Conservation (phyloP, 2,888 invertebrate species). For the Oxycera nigricornis region DNA sequence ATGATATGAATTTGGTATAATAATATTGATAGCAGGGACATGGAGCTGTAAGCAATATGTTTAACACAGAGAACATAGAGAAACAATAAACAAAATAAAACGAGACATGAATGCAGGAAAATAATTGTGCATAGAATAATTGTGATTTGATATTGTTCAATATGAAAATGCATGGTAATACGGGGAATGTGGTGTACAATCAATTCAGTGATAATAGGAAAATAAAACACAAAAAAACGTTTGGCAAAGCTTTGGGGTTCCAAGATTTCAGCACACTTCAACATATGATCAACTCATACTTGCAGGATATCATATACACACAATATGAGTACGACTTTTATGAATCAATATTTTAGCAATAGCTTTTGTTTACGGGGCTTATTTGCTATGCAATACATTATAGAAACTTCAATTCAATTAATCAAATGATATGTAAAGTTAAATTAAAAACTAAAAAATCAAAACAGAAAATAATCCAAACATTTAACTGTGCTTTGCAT, state of each 20-base stretch:
- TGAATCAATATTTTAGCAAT: neutral
- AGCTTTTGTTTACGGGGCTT: neutral
- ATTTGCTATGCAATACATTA: neutral
- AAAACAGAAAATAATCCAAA: neutral
- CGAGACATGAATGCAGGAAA: neutral
- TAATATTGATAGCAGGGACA: neutral
- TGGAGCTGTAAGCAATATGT: neutral
- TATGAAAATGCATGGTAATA: too few species aligned
- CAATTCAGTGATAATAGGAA: neutral
- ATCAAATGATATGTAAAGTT: neutral
- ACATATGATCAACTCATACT: neutral
- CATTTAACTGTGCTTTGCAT: neutral
- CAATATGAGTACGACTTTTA: constrained; percentile 5
- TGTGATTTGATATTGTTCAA: too few species aligned
- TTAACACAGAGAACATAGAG: neutral
- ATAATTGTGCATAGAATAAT: neutral
- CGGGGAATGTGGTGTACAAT: neutral
- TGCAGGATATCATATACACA: constrained; percentile 25
- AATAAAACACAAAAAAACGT: neutral
- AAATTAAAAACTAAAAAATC: neutral
- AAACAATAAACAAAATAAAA: neutral
- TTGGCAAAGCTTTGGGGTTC: neutral
- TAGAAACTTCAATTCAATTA: constrained; percentile 13
- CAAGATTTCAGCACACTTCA: neutral
- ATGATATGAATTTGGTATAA: constrained; percentile 4